Evolutionary conservation across 2,888 invertebrate species (phyloP), one percentile per base, ranked within the genome.

Genomic region (Hypolimnas misippus): DNA sequence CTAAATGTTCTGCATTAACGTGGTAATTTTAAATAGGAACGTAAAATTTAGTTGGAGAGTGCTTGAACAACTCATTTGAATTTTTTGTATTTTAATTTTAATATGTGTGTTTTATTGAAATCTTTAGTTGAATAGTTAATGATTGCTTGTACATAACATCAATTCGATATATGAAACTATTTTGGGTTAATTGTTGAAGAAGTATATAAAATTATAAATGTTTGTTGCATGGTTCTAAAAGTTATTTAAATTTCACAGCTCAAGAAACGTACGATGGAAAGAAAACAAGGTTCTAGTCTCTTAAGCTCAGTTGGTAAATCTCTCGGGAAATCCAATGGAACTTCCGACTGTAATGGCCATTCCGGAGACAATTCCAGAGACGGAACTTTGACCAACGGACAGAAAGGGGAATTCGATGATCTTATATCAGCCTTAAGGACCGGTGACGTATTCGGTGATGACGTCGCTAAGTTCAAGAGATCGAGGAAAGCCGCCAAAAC

Each of bases 381-480:
- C 62, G 81, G 83, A 0, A 82, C 86, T 0, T 78, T 84, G 16
- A 82, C 87, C 33, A 87, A 87, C 78, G 91, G 89, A 12, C 93
- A 93, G 76, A 95, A 97, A 77, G 98, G 98, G 7, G 98, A 98
- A 87, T 98, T 98, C 85, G 98, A 98, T 79, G 98, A 98, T 87
- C 93, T 98, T 73, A 98, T 98, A 80, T 98, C 98, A 0, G 98
- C 98, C 0, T 85, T 98, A 56, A 90, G 98, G 64, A 98, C 98
- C 0, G 98, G 98, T 0, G 98, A 98, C 77, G 98, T 98, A 0
- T 98, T 98, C 78, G 98, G 98, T 0, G 98, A 98, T 79, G 98
- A 98, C 81, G 97, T 98, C 76, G 98, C 98, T 58, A 98, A 98
- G 87, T 97, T 98, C 74, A 92, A 92, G 65, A 73, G 92, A 31